These are phyloP conservation scores for Lordiphosa mommai DNA, from an alignment of 1,140 invertebrate species.

Conservation along the genomic window DNA sequence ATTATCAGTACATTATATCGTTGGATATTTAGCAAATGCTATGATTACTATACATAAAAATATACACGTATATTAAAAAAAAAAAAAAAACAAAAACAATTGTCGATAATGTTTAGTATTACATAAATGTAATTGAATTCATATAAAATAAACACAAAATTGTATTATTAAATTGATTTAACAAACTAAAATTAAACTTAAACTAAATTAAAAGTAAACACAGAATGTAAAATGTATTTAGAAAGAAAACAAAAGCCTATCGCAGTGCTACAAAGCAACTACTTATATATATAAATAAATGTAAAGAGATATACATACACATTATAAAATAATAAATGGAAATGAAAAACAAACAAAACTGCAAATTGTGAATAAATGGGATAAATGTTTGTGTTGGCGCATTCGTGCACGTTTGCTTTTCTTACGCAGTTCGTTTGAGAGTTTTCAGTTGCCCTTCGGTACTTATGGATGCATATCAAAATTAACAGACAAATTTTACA, in stretches of 20 bases:
- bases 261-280: constrained; percentile 43
- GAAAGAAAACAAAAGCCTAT: constrained; percentile 46
- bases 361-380: not conserved
- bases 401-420: too few relatives aligned
- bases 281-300: constrained; percentile 28
- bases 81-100: too few relatives aligned
- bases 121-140: constrained; percentile 22
- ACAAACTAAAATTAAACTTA: constrained; percentile 40
- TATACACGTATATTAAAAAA: constrained; percentile 34
- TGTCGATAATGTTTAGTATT: constrained; percentile 76
- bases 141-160: constrained; percentile 10
- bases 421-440: too few relatives aligned
- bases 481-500: too few relatives aligned
- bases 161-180: constrained; percentile 44
- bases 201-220: constrained; percentile 35
- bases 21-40: constrained; percentile 29
- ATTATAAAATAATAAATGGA: constrained; percentile 24
- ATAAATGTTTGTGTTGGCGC: too few relatives aligned
- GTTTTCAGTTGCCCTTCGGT: too few relatives aligned
- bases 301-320: constrained; percentile 8
- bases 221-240: constrained; percentile 48
- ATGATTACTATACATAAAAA: constrained; percentile 34
- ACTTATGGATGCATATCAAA: too few relatives aligned
- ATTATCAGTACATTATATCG: not conserved
- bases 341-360: constrained; percentile 37